Percentiles rank a stretch among this genome's conserved stretches.
phyloP scores from a whole-genome alignment of 2,113 vertebrate species.

The Cathartes aura region DNA sequence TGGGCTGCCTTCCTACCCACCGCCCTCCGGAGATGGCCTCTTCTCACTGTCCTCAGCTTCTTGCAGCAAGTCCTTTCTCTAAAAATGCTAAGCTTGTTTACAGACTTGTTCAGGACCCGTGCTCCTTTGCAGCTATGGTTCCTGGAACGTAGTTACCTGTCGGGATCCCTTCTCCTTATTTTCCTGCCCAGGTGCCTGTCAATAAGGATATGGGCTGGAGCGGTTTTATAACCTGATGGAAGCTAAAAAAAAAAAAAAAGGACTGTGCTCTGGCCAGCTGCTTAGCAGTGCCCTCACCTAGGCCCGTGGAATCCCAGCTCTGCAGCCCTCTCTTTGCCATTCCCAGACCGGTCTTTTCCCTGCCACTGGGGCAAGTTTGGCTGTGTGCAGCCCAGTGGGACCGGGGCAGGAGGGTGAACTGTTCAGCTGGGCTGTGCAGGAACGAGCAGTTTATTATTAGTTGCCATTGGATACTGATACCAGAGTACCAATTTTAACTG shows the following conservation, averaged over 20 bases:
- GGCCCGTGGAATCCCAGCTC: too few relatives aligned
- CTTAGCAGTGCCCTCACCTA: not conserved
- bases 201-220: not conserved
- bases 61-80: not conserved
- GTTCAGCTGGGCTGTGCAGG: not conserved
- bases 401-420: not conserved
- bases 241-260: not conserved
- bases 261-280: not conserved
- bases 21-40: accelerated
- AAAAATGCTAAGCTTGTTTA: not conserved
- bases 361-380: accelerated
- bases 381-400: not conserved
- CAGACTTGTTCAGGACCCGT: not conserved
- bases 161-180: not conserved
- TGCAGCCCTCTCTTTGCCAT: not conserved
- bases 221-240: not conserved
- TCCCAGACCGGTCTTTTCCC: not conserved
- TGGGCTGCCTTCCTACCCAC: not conserved
- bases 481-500: not conserved
- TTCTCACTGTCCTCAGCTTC: not conserved
- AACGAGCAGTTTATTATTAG: not conserved
- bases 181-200: not conserved
- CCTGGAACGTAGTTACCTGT: accelerated
- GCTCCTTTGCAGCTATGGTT: not conserved
- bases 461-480: not conserved